These are phyloP conservation scores for Rhyacophila evoluta DNA, from an alignment of 2,888 invertebrate species.

Conservation along the genomic window DNA sequence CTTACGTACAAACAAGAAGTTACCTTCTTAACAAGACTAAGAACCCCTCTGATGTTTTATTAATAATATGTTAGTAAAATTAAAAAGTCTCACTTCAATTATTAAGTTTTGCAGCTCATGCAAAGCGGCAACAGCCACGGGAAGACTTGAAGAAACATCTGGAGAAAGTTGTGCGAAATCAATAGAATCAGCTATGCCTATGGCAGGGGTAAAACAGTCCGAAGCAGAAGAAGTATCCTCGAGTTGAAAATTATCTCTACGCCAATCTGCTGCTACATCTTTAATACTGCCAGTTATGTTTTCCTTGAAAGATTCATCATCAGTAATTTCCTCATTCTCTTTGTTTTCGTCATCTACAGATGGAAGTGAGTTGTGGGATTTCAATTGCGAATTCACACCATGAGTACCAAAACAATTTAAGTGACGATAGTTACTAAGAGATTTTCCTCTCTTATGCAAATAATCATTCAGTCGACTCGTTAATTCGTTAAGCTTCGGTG, in stretches of 20 bases:
- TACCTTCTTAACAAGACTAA: too few relatives aligned
- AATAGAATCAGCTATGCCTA: background rate
- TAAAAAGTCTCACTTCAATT: slow-evolving; percentile 64
- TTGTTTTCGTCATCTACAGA: slow-evolving; percentile 66
- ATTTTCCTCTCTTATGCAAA: slow-evolving; percentile 68
- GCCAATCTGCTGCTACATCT: slow-evolving; percentile 53
- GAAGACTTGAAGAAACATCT: slow-evolving; percentile 53
- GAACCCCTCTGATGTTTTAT: too few relatives aligned
- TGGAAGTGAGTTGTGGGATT: slow-evolving; percentile 39
- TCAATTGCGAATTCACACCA: background rate
- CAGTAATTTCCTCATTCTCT: slow-evolving; percentile 66
- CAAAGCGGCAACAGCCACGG: slow-evolving; percentile 65
- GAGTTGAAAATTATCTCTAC: slow-evolving; percentile 53
- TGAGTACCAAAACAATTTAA: slow-evolving; percentile 68
- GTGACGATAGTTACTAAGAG: slow-evolving; percentile 66
- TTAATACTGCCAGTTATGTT: slow-evolving; percentile 60
- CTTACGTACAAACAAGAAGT: too few relatives aligned
- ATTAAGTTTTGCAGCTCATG: slow-evolving; percentile 68
- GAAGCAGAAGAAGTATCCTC: background rate
- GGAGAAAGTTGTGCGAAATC: slow-evolving; percentile 53
- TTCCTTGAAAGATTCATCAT: slow-evolving; percentile 63
- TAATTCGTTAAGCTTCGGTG: slow-evolving; percentile 64
- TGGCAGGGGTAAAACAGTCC: background rate
- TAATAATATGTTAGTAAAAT: too few relatives aligned
- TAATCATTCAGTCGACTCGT: slow-evolving; percentile 66